Base-by-base conservation (phyloP, 2,888 invertebrate species). In the Sthenelais limicola region DNA sequence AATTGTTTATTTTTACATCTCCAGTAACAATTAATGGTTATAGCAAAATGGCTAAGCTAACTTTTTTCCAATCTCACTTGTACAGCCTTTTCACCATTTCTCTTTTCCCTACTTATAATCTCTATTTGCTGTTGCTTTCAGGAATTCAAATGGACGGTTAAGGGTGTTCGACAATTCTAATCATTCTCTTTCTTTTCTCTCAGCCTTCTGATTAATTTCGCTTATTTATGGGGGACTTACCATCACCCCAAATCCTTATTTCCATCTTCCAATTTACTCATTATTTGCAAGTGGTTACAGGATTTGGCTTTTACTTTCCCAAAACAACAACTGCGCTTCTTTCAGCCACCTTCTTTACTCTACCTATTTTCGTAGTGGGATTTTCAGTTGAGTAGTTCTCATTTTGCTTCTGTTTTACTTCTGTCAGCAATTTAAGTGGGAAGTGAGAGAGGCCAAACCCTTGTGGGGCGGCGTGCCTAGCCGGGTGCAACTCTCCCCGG, bases 351-450 rank as follows among this genome's bases (percentile, higher is more conserved):
- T 51, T 51, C 51, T 51, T 51, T 51, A 43, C 24, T 7, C 24
- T 51, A 5, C 51, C 21, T 62, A 38, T 38, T 38, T 35, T 56
- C 24, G 52, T 56, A 35, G 38, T 62, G 38, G 54, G 43, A 43
- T 62, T 43, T 28, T 62, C 35, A 62, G 62, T 62, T 62, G 24
- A 28, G 62, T 62, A 62, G 62, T 62, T 33, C 62, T 62, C 62
- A 62, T 62, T 62, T 62, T 43, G 62, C 62, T 38, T 62, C 24
- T 62, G 35, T 62, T 62, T 62, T 24, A n/a, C n/a, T 62, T 62
- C 47, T 67, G 47, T 67, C 48, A 67, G 67, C 67, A 67, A 48
- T 67, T 67, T 48, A 67, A 67, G 67, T 67, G 67, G 67, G 43
- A 35, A 48, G 67, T 67, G 48, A 67, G 30, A 48, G 67, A 48